A percentile compares a stretch with the other conserved stretches of the same genome.
phyloP scores from a whole-genome alignment of 2,797 vertebrate species.

The Enteromius mattozi region DNA sequence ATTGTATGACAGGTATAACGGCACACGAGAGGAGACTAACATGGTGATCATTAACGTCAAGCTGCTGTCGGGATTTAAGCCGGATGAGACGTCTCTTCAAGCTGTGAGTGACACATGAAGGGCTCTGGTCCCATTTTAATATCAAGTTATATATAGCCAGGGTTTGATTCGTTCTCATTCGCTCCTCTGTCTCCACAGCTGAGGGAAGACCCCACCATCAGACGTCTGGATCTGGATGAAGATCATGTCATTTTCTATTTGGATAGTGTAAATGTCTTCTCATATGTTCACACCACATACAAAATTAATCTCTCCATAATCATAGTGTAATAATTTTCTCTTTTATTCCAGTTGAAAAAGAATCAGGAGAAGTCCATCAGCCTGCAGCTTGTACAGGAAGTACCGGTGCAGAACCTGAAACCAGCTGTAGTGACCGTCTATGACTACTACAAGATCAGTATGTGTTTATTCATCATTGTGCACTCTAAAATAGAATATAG shows the following conservation, averaged over 20 bases:
- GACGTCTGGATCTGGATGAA: slow-evolving; percentile 73
- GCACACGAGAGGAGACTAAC: slow-evolving; percentile 75
- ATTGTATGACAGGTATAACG: slow-evolving; percentile 67
- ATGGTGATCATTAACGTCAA: slow-evolving; percentile 80
- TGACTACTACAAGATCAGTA: slow-evolving; percentile 82
- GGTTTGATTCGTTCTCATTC: neutral
- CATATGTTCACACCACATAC: neutral
- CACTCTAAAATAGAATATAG: neutral
- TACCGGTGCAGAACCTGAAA: slow-evolving; percentile 73
- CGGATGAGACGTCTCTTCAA: slow-evolving; percentile 64
- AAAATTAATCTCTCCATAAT: neutral
- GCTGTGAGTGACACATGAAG: slow-evolving; percentile 63
- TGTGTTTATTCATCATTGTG: slow-evolving; percentile 28
- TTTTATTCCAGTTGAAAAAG: slow-evolving; percentile 69
- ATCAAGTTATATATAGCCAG: neutral
- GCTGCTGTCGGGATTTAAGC: slow-evolving; percentile 74
- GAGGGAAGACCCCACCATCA: slow-evolving; percentile 62
- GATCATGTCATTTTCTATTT: slow-evolving; percentile 77
- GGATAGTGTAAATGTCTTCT: slow-evolving; percentile 56
- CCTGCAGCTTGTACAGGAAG: slow-evolving; percentile 66
- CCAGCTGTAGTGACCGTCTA: slow-evolving; percentile 76
- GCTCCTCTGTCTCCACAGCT: slow-evolving; percentile 61
- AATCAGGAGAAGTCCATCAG: slow-evolving; percentile 43
- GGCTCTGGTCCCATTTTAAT: slow-evolving; percentile 35
- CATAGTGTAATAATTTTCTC: neutral